Base-by-base conservation (phyloP, 1,140 invertebrate species). In the Drosophila serrata region DNA sequence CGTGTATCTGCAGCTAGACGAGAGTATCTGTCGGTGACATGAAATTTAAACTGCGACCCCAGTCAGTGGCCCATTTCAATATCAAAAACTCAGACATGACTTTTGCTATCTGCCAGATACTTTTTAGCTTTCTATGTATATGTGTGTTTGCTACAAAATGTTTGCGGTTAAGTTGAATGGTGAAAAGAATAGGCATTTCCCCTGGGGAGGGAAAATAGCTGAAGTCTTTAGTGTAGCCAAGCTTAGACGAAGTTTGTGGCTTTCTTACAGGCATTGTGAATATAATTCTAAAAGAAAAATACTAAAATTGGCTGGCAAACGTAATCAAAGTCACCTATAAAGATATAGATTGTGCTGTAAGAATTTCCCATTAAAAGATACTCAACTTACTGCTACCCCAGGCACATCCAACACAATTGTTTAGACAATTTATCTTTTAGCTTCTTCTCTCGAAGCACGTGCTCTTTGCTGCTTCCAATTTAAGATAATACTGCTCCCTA, bases 21-120 rank as follows among this genome's bases (percentile, higher is more conserved):
- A 72, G 67, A 72, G 75, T 63, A 72, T 78, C 75, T 78, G 75
- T 51, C 76, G 64, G 62, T 80, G 78, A 80, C 78, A 81, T 81
- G 45, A 81, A 69, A 69, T 72, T 78, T 78, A 62, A 78, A 79
- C 75, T 72, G 68, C 67, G 68, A 59, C 51, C 51, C 68, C 51
- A 59, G 61, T 29, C 61, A 70, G 68, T 78, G 64, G 12, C 45
- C 37, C 53, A 46, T 75, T 75, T 75, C 70, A 75, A 75, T 80
- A 81, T 75, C 56, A 70, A 79, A 79, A 70, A 53, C 75, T 51
- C 75, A 80, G 69, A 75, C 61, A 69, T 81, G 73, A 49, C 70
- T 69, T 81, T 80, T 75, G 46, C 70, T 53, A 68, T 81, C 69
- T 75, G 43, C 33, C 60, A 75, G 49, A 75, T 80, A 61, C 69